Base-by-base conservation (phyloP, 2,797 vertebrate genomes). In the Alosa sapidissima region DNA sequence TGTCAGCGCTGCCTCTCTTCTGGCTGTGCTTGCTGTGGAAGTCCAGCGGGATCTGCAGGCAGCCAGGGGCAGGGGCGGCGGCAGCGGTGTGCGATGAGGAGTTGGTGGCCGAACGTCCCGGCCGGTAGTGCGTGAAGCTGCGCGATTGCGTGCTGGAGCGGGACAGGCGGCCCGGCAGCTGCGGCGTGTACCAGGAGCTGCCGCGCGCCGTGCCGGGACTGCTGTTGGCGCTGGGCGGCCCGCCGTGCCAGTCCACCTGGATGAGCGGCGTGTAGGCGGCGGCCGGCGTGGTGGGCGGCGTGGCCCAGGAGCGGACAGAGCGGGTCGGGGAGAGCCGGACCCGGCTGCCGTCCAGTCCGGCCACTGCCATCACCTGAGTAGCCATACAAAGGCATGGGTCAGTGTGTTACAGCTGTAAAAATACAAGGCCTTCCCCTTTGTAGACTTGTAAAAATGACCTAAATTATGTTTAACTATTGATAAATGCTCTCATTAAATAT, bases 1-100 rank as follows among this genome's bases (percentile, higher is more conserved):
- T 99, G 94, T 96, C 96, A 0, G 98, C 98, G 0, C 98, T 99
- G 91, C 98, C 96, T 92, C 97, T 96, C 88, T 97, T 97, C 90
- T 97, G 96, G 14, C 96, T 94, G 81, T 96, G 93, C 88, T 95
- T 97, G 52, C 95, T 92, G 88, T 93, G 93, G 81, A 96, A 92
- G 87, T 96, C 95, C 3, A 94, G 89, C 13, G 98, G 97, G 16
- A 98, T 89, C 14, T 96, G 96, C 91, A 99, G 92, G 86, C 87
- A 96, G 89, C 96, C 95, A n/a, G 97, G 96, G 13, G 97, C 96
- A 88, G 92, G 85, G 87, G 96, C 88, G 96, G 82, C 91, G 99
- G 92, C 86, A 87, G 96, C 88, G 96, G 95, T 21, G 97, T 96
- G 16, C 96, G 96, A 88, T 94, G 96, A 51, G 94, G 93, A 90